Evolutionary conservation across 2,888 invertebrate genomes (phyloP).

Genomic region (Drepanosiphum platanoidis): DNA sequence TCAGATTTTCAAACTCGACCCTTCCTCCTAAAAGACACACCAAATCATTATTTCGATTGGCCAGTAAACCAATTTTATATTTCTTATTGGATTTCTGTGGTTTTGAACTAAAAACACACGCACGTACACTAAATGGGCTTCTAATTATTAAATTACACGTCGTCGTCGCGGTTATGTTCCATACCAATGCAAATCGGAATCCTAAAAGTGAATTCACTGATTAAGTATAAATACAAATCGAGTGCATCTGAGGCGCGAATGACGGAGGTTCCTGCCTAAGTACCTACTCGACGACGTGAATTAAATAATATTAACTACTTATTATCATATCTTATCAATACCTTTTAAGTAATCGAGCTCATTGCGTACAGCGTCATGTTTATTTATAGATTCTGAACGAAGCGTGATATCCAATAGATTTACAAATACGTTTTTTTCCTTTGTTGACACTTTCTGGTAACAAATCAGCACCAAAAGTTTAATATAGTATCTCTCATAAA

Average conservation of each 20-base stretch:
- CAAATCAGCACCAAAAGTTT: too few species aligned
- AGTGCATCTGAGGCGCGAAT: background rate
- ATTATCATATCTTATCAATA: background rate
- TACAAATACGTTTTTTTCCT: too few species aligned
- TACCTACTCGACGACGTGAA: background rate
- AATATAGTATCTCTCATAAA: too few species aligned
- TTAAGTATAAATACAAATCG: background rate
- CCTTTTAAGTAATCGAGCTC: background rate
- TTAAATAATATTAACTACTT: background rate
- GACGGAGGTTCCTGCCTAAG: background rate
- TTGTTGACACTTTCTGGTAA: too few species aligned
- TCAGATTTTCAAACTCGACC: background rate
- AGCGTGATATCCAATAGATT: background rate
- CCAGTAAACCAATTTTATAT: too few species aligned
- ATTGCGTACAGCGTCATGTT: too few species aligned
- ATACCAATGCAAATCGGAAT: background rate
- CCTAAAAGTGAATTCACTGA: background rate
- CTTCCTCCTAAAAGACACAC: too few species aligned
- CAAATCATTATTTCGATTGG: too few species aligned
- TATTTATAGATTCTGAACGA: too few species aligned
- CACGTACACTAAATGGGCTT: background rate
- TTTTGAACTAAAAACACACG: background rate
- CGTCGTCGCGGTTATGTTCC: background rate
- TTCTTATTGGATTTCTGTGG: too few species aligned
- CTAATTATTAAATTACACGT: background rate